phyloP scores from a whole-genome alignment of 2,888 invertebrate species.

The Tenthredo scrophulariae region DNA sequence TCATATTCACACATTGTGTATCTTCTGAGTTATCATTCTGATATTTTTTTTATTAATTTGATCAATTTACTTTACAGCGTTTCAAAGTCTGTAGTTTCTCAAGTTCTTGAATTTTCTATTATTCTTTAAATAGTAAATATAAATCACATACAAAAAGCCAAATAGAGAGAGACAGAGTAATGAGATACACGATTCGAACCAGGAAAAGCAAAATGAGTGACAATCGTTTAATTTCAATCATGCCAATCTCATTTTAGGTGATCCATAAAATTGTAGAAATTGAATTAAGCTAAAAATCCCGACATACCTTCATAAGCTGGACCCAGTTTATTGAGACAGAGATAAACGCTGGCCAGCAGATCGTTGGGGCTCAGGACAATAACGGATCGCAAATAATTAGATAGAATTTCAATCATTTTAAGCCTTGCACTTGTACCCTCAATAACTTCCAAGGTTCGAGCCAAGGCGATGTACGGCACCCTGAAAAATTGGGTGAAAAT shows the following conservation, averaged over 20 bases:
- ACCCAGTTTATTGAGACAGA: slow-evolving; percentile 97
- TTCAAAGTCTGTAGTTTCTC: neutral
- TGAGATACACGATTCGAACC: neutral
- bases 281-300: neutral
- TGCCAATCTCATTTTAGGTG: neutral
- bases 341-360: slow-evolving; percentile 92
- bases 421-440: slow-evolving; percentile 92
- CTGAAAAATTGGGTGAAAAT: slow-evolving; percentile 77
- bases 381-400: slow-evolving; percentile 96
- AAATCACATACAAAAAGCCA: neutral
- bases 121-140: neutral
- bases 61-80: too few relatives aligned
- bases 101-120: too few relatives aligned
- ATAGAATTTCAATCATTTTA: slow-evolving; percentile 94
- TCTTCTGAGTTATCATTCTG: too few relatives aligned
- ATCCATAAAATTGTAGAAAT: neutral
- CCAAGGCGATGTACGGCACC: slow-evolving; percentile 95
- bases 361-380: slow-evolving; percentile 94
- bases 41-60: too few relatives aligned
- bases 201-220: neutral
- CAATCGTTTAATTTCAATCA: slow-evolving; percentile 24
- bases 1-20: too few relatives aligned
- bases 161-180: too few relatives aligned
- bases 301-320: slow-evolving; percentile 94
- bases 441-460: slow-evolving; percentile 93